phyloP scores from a whole-genome alignment of 2,113 vertebrate genomes.

The Vulpes vulpes region DNA sequence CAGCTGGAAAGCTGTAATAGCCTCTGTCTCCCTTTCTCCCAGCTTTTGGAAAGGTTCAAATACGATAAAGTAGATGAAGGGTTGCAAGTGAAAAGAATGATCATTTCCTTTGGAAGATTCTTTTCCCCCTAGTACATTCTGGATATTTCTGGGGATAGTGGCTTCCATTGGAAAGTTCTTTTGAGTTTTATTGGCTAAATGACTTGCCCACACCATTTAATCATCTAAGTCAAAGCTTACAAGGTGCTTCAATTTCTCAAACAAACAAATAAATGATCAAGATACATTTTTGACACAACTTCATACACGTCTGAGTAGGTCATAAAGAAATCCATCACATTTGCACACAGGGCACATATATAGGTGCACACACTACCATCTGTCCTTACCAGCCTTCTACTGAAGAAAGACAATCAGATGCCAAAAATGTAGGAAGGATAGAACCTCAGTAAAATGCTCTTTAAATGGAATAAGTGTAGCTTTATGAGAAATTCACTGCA shows the following conservation, averaged over 20 bases:
- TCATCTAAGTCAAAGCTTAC: not conserved
- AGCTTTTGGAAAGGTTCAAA: not conserved
- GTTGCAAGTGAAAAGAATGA: not conserved
- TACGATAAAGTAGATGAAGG: not conserved
- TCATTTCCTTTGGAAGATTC: not conserved
- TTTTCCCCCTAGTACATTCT: not conserved
- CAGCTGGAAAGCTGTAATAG: not conserved
- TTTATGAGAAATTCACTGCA: not conserved
- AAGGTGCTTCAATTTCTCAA: not conserved
- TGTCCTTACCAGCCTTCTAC: not conserved
- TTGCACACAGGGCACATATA: not conserved
- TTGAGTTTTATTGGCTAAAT: not conserved
- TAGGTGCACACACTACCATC: not conserved
- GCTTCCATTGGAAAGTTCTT: not conserved
- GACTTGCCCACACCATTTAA: not conserved
- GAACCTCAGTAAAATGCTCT: not conserved
- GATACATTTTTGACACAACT: not conserved
- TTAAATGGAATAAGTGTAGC: not conserved
- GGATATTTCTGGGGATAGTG: not conserved
- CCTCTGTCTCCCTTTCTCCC: not conserved
- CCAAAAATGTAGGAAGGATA: not conserved
- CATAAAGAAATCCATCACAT: not conserved
- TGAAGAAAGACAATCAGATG: not conserved
- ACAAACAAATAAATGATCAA: not conserved
- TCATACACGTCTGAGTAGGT: not conserved